Conservation (phyloP, 1,140 invertebrate genomes). For the Drosophila miranda region DNA sequence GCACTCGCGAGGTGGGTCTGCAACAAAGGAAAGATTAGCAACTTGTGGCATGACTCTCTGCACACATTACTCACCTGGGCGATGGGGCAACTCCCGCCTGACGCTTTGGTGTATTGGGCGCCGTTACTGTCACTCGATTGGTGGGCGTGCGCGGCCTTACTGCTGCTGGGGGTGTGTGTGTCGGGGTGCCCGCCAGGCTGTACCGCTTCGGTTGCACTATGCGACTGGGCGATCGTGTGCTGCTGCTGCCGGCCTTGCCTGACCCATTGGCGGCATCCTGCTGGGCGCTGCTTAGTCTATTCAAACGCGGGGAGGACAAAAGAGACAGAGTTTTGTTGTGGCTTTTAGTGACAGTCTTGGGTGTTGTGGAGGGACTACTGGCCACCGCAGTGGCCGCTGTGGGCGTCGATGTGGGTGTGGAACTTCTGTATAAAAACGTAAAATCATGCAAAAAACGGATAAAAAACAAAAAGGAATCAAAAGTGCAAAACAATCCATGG, state of each 20-base stretch:
- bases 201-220: slow-evolving; percentile 81
- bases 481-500: neutral
- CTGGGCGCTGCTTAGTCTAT: slow-evolving; percentile 65
- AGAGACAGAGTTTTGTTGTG: slow-evolving; percentile 49
- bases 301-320: slow-evolving; percentile 68
- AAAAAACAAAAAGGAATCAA: slow-evolving; percentile 50
- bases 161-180: slow-evolving; percentile 38
- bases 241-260: slow-evolving; percentile 44
- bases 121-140: slow-evolving; percentile 58
- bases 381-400: slow-evolving; percentile 11
- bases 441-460: slow-evolving; percentile 56
- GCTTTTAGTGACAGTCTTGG: slow-evolving; percentile 67
- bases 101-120: slow-evolving; percentile 75
- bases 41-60: neutral
- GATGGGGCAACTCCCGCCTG: slow-evolving; percentile 56
- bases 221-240: slow-evolving; percentile 73
- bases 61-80: slow-evolving; percentile 58
- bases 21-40: neutral
- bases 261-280: slow-evolving; percentile 53
- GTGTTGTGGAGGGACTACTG: slow-evolving; percentile 24
- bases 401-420: slow-evolving; percentile 46
- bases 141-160: slow-evolving; percentile 71
- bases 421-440: slow-evolving; percentile 46
- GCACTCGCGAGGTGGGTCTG: slow-evolving; percentile 70
- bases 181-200: slow-evolving; percentile 57